Conservation (phyloP, 2,113 vertebrate species). For the Hyaena hyaena region DNA sequence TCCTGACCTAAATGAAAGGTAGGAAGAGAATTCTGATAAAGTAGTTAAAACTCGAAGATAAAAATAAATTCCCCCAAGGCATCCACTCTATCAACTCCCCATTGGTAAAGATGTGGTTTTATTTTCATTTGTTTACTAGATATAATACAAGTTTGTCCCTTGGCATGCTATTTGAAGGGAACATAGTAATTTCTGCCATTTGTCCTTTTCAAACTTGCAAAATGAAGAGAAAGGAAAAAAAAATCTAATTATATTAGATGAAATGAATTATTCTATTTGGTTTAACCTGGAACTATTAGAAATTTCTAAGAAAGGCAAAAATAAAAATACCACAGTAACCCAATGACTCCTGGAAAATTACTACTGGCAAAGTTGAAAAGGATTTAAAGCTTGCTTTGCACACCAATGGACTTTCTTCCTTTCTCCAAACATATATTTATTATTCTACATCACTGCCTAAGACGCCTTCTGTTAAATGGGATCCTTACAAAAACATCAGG, state of each 20-base stretch:
- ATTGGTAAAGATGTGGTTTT: background rate
- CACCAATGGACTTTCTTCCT: background rate
- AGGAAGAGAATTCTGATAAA: background rate
- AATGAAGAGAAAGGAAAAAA: background rate
- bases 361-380: background rate
- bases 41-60: background rate
- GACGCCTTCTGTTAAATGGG: conserved; percentile 47
- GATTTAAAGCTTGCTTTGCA: conserved; percentile 36
- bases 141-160: background rate
- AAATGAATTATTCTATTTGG: conserved; percentile 3
- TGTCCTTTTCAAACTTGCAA: conserved; percentile 47
- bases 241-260: background rate
- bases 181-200: background rate
- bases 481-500: conserved; percentile 16
- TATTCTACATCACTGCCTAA: conserved; percentile 13
- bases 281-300: conserved; percentile 54
- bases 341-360: conserved; percentile 4
- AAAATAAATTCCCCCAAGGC: background rate
- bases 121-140: background rate
- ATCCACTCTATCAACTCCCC: background rate
- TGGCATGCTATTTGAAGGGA: background rate
- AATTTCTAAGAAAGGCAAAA: conserved; percentile 52
- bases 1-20: background rate
- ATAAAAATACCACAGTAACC: conserved; percentile 47
- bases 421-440: background rate